A percentile compares a stretch with the other conserved stretches of the same genome.
Evolutionary conservation across 2,888 invertebrate species (phyloP).

Genomic region (Strigamia maritima): DNA sequence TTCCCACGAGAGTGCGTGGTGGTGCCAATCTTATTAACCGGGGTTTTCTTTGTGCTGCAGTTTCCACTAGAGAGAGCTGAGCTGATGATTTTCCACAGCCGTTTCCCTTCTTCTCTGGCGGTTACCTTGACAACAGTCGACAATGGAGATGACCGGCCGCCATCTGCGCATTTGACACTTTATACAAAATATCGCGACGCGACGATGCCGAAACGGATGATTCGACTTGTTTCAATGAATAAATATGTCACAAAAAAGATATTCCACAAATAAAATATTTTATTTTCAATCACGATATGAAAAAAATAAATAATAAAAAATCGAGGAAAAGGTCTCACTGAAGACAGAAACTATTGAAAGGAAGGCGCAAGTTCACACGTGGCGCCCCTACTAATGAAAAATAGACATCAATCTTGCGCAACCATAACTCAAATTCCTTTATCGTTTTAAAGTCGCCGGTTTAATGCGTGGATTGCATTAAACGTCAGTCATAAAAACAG

Average conservation of each 20-base stretch:
- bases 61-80: background rate
- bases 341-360: background rate
- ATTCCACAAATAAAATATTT: background rate
- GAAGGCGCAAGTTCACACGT: background rate
- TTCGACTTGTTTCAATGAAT: background rate
- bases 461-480: background rate
- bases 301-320: too few relatives aligned
- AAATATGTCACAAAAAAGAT: background rate
- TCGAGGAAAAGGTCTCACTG: background rate
- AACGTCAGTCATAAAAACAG: background rate
- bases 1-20: background rate
- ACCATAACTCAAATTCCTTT: background rate
- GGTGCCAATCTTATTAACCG: slow-evolving; percentile 13
- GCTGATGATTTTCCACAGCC: background rate
- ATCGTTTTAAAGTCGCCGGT: background rate
- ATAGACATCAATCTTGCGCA: slow-evolving; percentile 9
- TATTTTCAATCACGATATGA: background rate
- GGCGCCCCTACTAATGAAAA: background rate
- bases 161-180: background rate
- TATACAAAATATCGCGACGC: background rate
- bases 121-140: background rate
- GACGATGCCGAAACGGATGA: background rate
- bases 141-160: background rate
- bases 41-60: slow-evolving; percentile 8
- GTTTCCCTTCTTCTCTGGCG: background rate